Percentiles rank a stretch among this genome's conserved stretches.
Conservation (phyloP, 2,113 vertebrate species). For the Todiramphus saurophagus region DNA sequence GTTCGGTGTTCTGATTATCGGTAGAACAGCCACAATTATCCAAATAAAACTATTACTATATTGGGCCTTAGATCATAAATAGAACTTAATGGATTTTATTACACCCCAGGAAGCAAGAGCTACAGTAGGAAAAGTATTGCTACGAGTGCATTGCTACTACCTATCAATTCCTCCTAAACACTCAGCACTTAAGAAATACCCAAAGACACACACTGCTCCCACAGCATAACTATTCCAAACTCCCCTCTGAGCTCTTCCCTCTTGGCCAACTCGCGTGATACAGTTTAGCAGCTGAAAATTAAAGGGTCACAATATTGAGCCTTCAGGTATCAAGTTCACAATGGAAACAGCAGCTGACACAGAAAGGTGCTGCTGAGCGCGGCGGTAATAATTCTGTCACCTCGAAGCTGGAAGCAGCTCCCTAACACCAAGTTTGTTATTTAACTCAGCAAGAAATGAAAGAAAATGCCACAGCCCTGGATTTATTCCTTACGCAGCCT, state of each 20-base stretch:
- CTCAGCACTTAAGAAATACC: slow-evolving; percentile 64
- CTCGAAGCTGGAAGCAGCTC: slow-evolving; percentile 41
- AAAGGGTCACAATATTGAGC: slow-evolving; percentile 67
- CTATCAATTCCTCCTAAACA: slow-evolving; percentile 64
- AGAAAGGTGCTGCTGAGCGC: background rate
- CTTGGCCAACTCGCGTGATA: background rate
- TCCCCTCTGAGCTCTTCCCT: slow-evolving; percentile 38
- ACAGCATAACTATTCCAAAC: background rate
- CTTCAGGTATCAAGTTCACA: slow-evolving; percentile 57
- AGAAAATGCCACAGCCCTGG: background rate
- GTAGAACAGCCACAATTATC: slow-evolving; percentile 39
- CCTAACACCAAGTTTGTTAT: slow-evolving; percentile 36
- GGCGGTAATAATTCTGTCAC: background rate
- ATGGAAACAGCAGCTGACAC: slow-evolving; percentile 50
- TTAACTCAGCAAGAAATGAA: slow-evolving; percentile 56
- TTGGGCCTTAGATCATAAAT: slow-evolving; percentile 35
- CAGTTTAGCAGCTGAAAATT: slow-evolving; percentile 56
- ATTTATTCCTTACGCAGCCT: slow-evolving; percentile 38
- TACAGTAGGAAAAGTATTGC: slow-evolving; percentile 46
- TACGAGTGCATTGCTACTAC: slow-evolving; percentile 24
- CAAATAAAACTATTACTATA: slow-evolving; percentile 64
- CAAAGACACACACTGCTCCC: slow-evolving; percentile 25
- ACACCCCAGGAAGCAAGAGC: slow-evolving; percentile 49
- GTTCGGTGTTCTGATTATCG: background rate
- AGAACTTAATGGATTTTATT: slow-evolving; percentile 68